Evolutionary conservation across 2,888 invertebrate genomes (phyloP).

Genomic region (Drosophila austrosaltans): DNA sequence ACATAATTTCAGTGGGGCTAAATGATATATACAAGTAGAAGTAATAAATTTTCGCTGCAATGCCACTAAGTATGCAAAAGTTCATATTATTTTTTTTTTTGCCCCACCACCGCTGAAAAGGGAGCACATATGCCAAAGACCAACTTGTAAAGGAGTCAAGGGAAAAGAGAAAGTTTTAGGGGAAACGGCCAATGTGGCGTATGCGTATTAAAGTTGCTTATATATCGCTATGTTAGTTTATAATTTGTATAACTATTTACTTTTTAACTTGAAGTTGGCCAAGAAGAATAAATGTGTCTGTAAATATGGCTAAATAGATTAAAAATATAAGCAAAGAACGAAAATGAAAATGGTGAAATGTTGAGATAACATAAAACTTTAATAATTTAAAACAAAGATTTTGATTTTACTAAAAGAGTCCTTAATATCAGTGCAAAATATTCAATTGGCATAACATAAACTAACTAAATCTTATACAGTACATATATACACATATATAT

Average conservation of each 20-base stretch:
- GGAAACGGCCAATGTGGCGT: slow-evolving; percentile 45
- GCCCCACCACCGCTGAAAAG: neutral
- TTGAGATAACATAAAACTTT: no score
- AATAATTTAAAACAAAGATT: no score
- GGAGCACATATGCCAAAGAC: slow-evolving; percentile 12
- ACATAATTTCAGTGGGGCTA: slow-evolving; percentile 63
- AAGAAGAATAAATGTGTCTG: neutral
- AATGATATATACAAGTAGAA: slow-evolving; percentile 62
- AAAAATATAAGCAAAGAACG: neutral
- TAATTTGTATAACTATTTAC: neutral
- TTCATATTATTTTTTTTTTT: slow-evolving; percentile 29
- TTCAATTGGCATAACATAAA: no score
- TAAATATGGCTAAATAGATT: neutral
- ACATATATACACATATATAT: no score
- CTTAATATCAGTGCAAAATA: no score
- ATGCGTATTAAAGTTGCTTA: slow-evolving; percentile 22
- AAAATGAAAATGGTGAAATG: neutral
- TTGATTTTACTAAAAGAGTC: no score
- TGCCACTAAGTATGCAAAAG: slow-evolving; percentile 54
- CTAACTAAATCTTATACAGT: no score
- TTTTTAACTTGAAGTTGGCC: no score
- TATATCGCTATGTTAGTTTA: slow-evolving; percentile 17
- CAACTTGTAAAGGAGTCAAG: neutral
- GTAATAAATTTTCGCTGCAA: slow-evolving; percentile 62
- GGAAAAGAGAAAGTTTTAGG: slow-evolving; percentile 15